Conservation (phyloP, 2,797 vertebrate genomes). For the Danio tinwini region DNA sequence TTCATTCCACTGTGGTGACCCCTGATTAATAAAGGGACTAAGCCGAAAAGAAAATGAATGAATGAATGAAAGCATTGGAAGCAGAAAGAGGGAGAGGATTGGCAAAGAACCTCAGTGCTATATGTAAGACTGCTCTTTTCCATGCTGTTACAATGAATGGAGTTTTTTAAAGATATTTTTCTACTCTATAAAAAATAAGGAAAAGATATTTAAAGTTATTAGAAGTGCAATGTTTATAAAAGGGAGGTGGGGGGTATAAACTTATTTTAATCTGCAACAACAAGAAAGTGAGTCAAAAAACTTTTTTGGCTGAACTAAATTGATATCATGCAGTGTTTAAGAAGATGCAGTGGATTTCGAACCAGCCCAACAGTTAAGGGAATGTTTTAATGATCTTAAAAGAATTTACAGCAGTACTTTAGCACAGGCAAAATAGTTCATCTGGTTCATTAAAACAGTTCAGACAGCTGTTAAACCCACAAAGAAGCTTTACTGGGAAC, state of each 20-base stretch:
- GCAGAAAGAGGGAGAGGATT: too few species aligned
- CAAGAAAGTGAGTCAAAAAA: not conserved
- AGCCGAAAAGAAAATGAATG: too few species aligned
- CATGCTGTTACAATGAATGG: not conserved
- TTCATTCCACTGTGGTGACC: too few species aligned
- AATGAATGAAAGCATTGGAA: too few species aligned
- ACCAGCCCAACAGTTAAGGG: not conserved
- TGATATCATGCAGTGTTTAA: conserved; percentile 25
- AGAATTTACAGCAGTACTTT: conserved; percentile 4
- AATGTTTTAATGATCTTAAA: conserved; percentile 30
- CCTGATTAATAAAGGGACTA: too few species aligned
- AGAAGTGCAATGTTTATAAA: too few species aligned
- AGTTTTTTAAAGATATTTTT: too few species aligned
- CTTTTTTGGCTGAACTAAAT: conserved; percentile 7
- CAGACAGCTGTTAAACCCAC: conserved; percentile 42
- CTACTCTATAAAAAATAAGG: too few species aligned
- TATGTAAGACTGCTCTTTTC: not conserved
- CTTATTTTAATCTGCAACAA: not conserved
- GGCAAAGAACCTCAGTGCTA: too few species aligned
- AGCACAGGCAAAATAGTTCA: conserved; percentile 12
- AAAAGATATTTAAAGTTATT: too few species aligned
- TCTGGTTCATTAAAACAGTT: conserved; percentile 31
- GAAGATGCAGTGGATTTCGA: conserved; percentile 17
- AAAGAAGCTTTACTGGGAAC: conserved; percentile 29
- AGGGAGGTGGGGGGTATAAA: too few species aligned